Conservation (phyloP, 2,113 vertebrate genomes). For the Rhinoderma darwinii region DNA sequence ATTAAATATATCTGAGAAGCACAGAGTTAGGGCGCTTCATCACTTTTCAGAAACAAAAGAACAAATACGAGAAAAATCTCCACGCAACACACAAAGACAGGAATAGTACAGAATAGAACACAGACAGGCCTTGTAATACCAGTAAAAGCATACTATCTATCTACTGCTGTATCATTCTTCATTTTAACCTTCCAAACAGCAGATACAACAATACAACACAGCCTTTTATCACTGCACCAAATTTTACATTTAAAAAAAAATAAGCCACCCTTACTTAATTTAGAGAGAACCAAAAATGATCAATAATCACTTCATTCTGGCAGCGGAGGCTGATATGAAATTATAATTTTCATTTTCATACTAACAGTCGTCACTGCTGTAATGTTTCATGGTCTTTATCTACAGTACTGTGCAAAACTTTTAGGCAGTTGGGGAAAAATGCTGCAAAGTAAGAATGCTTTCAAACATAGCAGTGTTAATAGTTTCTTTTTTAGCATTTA, state of each 20-base stretch:
- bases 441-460: too few species aligned
- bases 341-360: background rate
- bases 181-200: slow-evolving; percentile 21
- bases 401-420: too few species aligned
- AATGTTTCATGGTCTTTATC: background rate
- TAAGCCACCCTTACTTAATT: background rate
- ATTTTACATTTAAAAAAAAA: slow-evolving; percentile 2
- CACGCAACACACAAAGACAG: slow-evolving; percentile 19
- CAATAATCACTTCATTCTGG: slow-evolving; percentile 20
- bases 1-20: slow-evolving; percentile 47
- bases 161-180: slow-evolving; percentile 31
- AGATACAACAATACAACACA: slow-evolving; percentile 26
- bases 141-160: slow-evolving; percentile 35
- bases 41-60: slow-evolving; percentile 47
- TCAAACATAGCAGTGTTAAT: too few species aligned
- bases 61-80: background rate
- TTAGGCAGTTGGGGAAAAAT: too few species aligned
- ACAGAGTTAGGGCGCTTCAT: slow-evolving; percentile 43
- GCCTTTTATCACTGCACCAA: background rate
- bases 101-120: slow-evolving; percentile 14
- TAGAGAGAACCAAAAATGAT: background rate
- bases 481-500: too few species aligned
- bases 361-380: background rate
- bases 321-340: background rate
- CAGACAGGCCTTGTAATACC: slow-evolving; percentile 9